Evolutionary conservation across 2,888 invertebrate genomes (phyloP).

Genomic region (Xestia xanthographa): DNA sequence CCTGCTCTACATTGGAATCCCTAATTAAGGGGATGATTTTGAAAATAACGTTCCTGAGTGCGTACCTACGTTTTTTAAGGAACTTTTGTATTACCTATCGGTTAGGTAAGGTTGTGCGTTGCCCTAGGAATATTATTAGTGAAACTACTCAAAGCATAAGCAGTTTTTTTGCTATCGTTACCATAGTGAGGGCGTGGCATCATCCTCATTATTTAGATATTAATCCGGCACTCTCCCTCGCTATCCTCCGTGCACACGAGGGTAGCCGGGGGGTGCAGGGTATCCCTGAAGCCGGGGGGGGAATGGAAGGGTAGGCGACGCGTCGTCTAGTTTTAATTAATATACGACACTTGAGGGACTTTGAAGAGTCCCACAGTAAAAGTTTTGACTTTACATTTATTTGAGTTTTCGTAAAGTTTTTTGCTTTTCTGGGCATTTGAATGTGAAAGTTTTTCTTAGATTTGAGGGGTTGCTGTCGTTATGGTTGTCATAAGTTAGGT

Average conservation of each 20-base stretch:
- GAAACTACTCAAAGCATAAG: not conserved
- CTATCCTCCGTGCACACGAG: constrained; percentile 59
- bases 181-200: constrained; percentile 81
- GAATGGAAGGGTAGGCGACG: constrained; percentile 37
- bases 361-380: constrained; percentile 44
- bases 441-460: constrained; percentile 38
- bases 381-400: constrained; percentile 59
- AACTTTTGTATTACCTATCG: no score
- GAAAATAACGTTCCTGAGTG: no score
- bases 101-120: not conserved
- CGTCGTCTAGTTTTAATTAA: constrained; percentile 80
- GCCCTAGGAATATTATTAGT: not conserved
- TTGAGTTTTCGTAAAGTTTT: constrained; percentile 53
- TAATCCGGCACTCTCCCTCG: constrained; percentile 84
- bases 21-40: no score
- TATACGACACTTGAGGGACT: constrained; percentile 78
- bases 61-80: not conserved
- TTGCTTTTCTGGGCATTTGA: constrained; percentile 19
- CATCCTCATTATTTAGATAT: constrained; percentile 89
- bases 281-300: constrained; percentile 17
- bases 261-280: constrained; percentile 37
- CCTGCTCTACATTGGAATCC: no score
- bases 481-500: not conserved
- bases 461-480: not conserved
- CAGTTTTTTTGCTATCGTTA: constrained; percentile 74